Evolutionary conservation across 92 coral and sea anemone species (phyloP), one percentile per base, ranked within the genome.

Genomic region (Muricea muricata): DNA sequence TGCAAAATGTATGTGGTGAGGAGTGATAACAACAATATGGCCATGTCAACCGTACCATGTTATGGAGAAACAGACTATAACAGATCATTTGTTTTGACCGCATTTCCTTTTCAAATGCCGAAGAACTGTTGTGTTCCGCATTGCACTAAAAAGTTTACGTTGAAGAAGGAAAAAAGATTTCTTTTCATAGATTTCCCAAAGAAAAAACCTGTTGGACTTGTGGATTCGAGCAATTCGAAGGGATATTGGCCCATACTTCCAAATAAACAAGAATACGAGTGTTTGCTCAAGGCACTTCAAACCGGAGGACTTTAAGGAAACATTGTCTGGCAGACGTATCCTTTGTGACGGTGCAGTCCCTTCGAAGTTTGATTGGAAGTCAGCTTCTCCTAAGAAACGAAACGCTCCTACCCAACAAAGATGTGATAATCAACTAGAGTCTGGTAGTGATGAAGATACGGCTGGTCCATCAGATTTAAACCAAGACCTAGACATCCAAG

Each of bases 231-330:
- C 95, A 7, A 86, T 86, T 60, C 85, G 93, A 21, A 79, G 88
- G 80, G 95, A 92, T 80, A 65, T 89, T 32, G 95, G 95, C 6
- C 73, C 21, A 33, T 13, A 74, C 52, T 92, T 92, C 63, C 26
- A 30, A 20, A 83, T 92, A 31, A 87, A 67, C 5, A 47, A 66
- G 21, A 74, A 89, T 87, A 86, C 87, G 33, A 67, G 86, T 57
- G 90, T 89, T 50, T 91, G 92, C 85, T 89, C 89, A 72, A 79
- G 94, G 32, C 94, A 89, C 56, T 91, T 91, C 52, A 91, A 91
- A 54, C 30, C 54, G 14, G 6, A 24, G 15, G 90, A 91, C 79
- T 91, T 10, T n/a, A 29, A 17, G 21, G 14, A 18, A 15, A 33
- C 90, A 12, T 42, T 89, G 28, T 57, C 87, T 67, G 93, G 87